A percentile compares a stretch with the other conserved stretches of the same genome.
Evolutionary conservation across 2,888 invertebrate species (phyloP).

Genomic region (Diaprepes abbreviatus): DNA sequence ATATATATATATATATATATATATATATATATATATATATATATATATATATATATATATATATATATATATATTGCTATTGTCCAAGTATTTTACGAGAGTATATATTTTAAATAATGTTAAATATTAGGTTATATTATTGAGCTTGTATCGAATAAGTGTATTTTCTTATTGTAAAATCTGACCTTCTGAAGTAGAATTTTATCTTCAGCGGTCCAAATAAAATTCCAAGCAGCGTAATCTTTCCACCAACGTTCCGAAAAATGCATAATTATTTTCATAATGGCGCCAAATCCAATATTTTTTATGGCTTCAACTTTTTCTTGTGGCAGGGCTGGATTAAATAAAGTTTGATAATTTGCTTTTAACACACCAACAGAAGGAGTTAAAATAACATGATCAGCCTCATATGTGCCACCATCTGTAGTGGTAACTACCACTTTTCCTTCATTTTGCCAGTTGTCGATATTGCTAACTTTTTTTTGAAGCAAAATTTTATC

Average conservation of each 20-base stretch:
- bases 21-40: too few relatives aligned
- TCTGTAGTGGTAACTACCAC: conserved; percentile 66
- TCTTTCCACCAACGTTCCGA: conserved; percentile 52
- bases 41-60: too few relatives aligned
- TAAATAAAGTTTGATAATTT: conserved; percentile 49
- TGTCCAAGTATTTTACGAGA: too few relatives aligned
- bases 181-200: conserved; percentile 52
- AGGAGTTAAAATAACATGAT: conserved; percentile 75
- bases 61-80: too few relatives aligned
- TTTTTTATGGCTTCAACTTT: conserved; percentile 52
- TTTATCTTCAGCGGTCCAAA: conserved; percentile 54
- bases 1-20: too few relatives aligned
- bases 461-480: conserved; percentile 51
- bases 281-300: conserved; percentile 53
- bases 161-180: too few relatives aligned
- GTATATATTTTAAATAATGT: too few relatives aligned
- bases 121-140: too few relatives aligned
- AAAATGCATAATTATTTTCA: conserved; percentile 54
- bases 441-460: conserved; percentile 38
- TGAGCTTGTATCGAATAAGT: too few relatives aligned
- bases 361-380: conserved; percentile 57
- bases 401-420: conserved; percentile 69
- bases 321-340: conserved; percentile 48
- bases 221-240: conserved; percentile 38
- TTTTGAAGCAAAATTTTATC: conserved; percentile 55